These are phyloP conservation scores for Calephelis perditalis DNA, from an alignment of 2,888 invertebrate species.

Conservation along the genomic window DNA sequence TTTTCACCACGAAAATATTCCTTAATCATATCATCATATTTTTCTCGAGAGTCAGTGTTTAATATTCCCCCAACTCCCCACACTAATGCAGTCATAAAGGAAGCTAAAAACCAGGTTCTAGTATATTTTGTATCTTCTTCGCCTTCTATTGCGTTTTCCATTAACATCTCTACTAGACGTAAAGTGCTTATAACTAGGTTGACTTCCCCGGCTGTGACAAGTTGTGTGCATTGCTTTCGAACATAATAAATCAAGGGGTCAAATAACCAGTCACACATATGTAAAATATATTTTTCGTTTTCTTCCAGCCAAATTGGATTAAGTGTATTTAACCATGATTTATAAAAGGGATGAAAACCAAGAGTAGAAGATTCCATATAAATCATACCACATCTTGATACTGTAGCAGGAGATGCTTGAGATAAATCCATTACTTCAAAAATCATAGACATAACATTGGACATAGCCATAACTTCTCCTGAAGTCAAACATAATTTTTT, in stretches of 20 bases:
- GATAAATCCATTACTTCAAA: constrained; percentile 93
- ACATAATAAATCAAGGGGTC: constrained; percentile 87
- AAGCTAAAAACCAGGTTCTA: constrained; percentile 85
- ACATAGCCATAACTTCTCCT: constrained; percentile 92
- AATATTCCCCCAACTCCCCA: constrained; percentile 93
- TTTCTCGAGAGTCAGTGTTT: constrained; percentile 83
- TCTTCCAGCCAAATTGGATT: constrained; percentile 81
- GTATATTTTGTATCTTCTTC: constrained; percentile 85
- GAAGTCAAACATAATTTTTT: constrained; percentile 92
- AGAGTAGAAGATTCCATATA: constrained; percentile 91
- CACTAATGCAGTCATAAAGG: constrained; percentile 84
- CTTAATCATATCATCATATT: constrained; percentile 81
- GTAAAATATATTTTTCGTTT: constrained; percentile 77
- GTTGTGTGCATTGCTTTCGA: constrained; percentile 81
- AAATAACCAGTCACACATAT: constrained; percentile 86
- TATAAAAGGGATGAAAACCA: constrained; percentile 89
- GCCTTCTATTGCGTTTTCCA: constrained; percentile 84
- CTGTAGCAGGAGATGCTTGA: constrained; percentile 92
- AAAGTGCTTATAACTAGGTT: constrained; percentile 85
- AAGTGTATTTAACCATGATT: constrained; percentile 86
- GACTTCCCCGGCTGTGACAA: constrained; percentile 83
- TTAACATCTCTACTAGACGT: constrained; percentile 85
- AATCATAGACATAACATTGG: constrained; percentile 89
- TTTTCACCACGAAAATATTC: constrained; percentile 67
- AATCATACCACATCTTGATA: constrained; percentile 93